Base-by-base conservation (phyloP, 1,140 invertebrate genomes). In the Micrasema longulum region DNA sequence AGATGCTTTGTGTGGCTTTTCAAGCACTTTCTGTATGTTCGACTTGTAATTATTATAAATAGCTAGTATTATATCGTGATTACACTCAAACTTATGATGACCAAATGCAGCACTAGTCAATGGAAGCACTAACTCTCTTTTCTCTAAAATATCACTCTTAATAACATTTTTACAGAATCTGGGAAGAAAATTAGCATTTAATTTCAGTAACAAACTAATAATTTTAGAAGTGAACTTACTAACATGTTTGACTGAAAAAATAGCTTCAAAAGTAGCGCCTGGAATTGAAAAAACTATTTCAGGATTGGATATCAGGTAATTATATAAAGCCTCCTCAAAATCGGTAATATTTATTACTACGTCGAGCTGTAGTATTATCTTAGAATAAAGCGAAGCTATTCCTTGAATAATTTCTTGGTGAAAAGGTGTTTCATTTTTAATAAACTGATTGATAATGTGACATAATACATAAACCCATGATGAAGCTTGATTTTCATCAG, bases 1-100 rank as follows among this genome's bases (percentile, higher is more conserved):
- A 0, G 87, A 87, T 0, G 87, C 88, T 82, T 90, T 90, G 63
- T 89, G 87, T 0, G 89, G 89, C 76, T 89, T 90, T 76, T 88
- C 87, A 14, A 90, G 80, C 57, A 86, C 82, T 79, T 89, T 90
- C 57, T 82, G 78, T 35, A 90, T 85, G 72, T 86, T 87, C 14
- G 82, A 79, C 78, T 88, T 88, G 65, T 88, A 87, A 71, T 86
- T 83, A 36, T 85, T 80, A 78, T 86, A 90, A 73, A 89, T 81
- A 23, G 74, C 81, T 45, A 80, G 73, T 11, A 89, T 74, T 36
- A 86, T 75, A 7, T 82, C 76, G 48, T 82, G 80, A 1, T 84
- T 77, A 16, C 78, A 26, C 31, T 83, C 22, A 57, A 84, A 84
- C 45, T 79, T 79, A 1, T 77, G 77, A 53, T 84, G 79, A 18